These are phyloP conservation scores for Eulemur macaco DNA, from an alignment of 2,113 vertebrate species.

Conservation along the genomic window DNA sequence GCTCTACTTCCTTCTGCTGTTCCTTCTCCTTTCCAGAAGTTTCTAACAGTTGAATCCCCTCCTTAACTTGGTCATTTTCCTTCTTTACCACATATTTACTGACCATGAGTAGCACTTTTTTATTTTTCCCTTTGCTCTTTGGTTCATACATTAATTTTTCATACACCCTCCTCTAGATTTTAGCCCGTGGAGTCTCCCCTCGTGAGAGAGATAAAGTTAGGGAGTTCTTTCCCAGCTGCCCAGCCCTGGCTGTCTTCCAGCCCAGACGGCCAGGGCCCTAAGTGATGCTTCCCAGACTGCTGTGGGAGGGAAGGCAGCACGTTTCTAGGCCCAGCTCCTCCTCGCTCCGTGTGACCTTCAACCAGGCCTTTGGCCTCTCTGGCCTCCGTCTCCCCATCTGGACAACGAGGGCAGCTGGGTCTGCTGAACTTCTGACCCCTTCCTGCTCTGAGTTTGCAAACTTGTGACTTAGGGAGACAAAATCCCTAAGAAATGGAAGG, in stretches of 20 bases:
- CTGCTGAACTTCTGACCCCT: background rate
- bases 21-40: background rate
- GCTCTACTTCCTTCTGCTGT: background rate
- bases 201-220: background rate
- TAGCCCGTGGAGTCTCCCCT: background rate
- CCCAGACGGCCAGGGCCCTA: background rate
- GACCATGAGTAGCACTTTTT: background rate
- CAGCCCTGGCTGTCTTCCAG: background rate
- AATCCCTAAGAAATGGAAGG: background rate
- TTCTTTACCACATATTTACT: background rate
- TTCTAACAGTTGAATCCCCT: background rate
- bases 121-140: background rate
- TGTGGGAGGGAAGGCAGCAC: accelerated
- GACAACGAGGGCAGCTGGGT: background rate
- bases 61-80: background rate
- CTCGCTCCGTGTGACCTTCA: background rate
- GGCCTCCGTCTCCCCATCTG: background rate
- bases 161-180: background rate
- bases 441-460: background rate
- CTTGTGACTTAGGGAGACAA: background rate
- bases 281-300: background rate
- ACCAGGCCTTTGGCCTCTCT: background rate
- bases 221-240: background rate
- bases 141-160: background rate
- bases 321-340: background rate